Evolutionary conservation across 2,797 vertebrate species (phyloP).

Genomic region (Okamejei kenojei): DNA sequence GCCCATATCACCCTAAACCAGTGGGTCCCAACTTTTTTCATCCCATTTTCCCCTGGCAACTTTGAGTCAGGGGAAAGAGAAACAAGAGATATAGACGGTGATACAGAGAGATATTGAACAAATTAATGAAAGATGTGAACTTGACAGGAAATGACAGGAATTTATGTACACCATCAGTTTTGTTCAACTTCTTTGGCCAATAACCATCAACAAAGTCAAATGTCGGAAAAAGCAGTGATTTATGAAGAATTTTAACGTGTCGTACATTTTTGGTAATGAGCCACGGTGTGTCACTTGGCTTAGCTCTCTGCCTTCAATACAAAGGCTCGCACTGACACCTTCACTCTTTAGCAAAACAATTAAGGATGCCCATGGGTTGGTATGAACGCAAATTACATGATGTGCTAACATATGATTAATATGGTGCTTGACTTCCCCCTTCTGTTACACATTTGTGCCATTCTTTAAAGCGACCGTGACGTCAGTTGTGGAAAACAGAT

Average conservation of each 20-base stretch:
- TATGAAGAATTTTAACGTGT: slow-evolving; percentile 13
- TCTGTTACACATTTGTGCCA: slow-evolving; percentile 1
- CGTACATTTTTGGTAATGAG: background rate
- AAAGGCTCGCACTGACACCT: slow-evolving; percentile 3
- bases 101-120: too few species aligned
- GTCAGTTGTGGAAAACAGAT: background rate
- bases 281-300: background rate
- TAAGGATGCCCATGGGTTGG: slow-evolving; percentile 30
- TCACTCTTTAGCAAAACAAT: slow-evolving; percentile 34
- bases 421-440: slow-evolving; percentile 15
- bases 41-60: too few species aligned
- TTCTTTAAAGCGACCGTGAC: background rate
- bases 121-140: background rate
- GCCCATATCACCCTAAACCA: too few species aligned
- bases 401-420: slow-evolving; percentile 19
- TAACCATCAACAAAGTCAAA: background rate
- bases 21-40: too few species aligned
- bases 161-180: background rate
- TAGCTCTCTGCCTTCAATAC: background rate
- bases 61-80: too few species aligned
- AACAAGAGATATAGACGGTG: too few species aligned
- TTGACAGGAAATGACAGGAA: background rate
- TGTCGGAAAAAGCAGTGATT: background rate
- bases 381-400: background rate
- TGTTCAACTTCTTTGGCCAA: slow-evolving; percentile 3